phyloP scores from a whole-genome alignment of 1,140 invertebrate species.

The Carposina sasakii region DNA sequence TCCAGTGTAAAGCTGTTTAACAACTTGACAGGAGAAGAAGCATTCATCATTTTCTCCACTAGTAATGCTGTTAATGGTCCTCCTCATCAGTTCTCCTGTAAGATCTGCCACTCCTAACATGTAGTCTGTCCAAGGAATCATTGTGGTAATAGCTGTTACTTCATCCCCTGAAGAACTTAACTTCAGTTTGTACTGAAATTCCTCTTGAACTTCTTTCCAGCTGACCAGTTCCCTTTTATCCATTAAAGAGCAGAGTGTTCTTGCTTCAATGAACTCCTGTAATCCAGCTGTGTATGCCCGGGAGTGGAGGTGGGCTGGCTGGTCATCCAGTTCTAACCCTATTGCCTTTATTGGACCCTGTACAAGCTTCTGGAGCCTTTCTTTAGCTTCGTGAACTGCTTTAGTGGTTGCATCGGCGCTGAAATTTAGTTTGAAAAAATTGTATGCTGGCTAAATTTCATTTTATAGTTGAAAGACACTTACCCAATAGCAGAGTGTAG shows the following conservation, averaged over 20 bases:
- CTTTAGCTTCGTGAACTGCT: slow-evolving; percentile 78
- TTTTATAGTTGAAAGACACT: slow-evolving; percentile 17
- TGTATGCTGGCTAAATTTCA: slow-evolving; percentile 7
- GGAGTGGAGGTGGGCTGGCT: slow-evolving; percentile 83
- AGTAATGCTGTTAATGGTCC: slow-evolving; percentile 88
- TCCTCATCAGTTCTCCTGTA: slow-evolving; percentile 92
- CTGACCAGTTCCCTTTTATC: slow-evolving; percentile 42
- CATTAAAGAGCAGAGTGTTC: slow-evolving; percentile 67
- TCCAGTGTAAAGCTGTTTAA: slow-evolving; percentile 82
- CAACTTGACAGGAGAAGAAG: slow-evolving; percentile 80
- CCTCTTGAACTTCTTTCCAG: slow-evolving; percentile 47
- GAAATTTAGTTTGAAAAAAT: no score
- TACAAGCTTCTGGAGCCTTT: slow-evolving; percentile 75
- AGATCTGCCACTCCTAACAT: slow-evolving; percentile 91
- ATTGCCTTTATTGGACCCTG: slow-evolving; percentile 78
- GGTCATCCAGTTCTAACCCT: slow-evolving; percentile 80
- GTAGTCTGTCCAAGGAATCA: slow-evolving; percentile 79
- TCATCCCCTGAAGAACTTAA: slow-evolving; percentile 25
- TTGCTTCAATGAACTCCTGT: slow-evolving; percentile 92
- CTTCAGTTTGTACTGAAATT: slow-evolving; percentile 29
- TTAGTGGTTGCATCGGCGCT: slow-evolving; percentile 74
- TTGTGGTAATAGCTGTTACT: slow-evolving; percentile 27
- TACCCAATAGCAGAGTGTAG: slow-evolving; percentile 80
- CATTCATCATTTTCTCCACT: slow-evolving; percentile 84
- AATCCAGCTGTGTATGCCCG: slow-evolving; percentile 84